Evolutionary conservation across 2,888 invertebrate species (phyloP).

Genomic region (Habrosyne pyritoides): DNA sequence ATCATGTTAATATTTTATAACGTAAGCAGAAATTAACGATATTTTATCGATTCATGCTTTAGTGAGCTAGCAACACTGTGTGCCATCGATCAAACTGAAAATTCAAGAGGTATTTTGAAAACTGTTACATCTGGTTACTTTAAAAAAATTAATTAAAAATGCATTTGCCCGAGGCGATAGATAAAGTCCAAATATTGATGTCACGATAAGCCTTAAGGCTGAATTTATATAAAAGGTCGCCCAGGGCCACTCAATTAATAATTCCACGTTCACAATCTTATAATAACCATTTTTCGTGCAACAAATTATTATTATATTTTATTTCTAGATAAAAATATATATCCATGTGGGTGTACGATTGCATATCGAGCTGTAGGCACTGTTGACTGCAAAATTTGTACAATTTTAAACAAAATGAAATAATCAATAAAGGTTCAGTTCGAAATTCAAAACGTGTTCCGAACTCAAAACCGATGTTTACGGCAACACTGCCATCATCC

Average conservation of each 20-base stretch:
- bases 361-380: constrained; percentile 32
- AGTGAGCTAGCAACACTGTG: neutral
- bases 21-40: neutral
- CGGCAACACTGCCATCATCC: neutral
- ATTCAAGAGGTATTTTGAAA: neutral
- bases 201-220: constrained; percentile 50
- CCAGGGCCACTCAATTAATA: constrained; percentile 54
- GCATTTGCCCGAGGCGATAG: constrained; percentile 34
- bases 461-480: neutral
- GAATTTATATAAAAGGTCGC: constrained; percentile 43
- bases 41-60: neutral
- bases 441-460: neutral
- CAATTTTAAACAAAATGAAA: constrained; percentile 38
- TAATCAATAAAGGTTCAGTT: neutral
- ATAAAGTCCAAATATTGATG: constrained; percentile 42
- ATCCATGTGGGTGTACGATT: constrained; percentile 38
- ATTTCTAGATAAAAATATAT: neutral
- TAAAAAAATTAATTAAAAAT: constrained; percentile 15
- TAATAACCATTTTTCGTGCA: constrained; percentile 42
- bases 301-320: neutral
- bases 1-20: constrained; percentile 2
- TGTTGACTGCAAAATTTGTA: neutral
- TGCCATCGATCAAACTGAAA: neutral
- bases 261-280: constrained; percentile 47
- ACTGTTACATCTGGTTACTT: neutral